Evolutionary conservation across 2,888 invertebrate genomes (phyloP).

Genomic region (Hydrotaea diabolus): DNA sequence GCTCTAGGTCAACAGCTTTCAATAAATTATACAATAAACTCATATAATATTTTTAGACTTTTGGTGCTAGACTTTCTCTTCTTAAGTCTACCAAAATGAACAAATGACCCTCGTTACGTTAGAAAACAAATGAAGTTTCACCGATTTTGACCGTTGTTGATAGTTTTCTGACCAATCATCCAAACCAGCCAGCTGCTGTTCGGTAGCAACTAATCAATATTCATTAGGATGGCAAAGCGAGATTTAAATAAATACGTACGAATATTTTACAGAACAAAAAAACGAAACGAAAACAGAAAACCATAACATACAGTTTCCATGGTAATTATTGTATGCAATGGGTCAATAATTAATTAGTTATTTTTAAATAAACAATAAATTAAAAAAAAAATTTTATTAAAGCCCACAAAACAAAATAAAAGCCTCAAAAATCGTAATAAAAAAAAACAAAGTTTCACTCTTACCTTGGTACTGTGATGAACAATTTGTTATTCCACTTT

Average conservation of each 20-base stretch:
- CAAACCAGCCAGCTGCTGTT: background rate
- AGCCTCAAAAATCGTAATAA: too few species aligned
- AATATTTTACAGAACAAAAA: constrained; percentile 3
- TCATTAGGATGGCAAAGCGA: constrained; percentile 27
- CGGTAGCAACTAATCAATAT: constrained; percentile 9
- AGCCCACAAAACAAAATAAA: too few species aligned
- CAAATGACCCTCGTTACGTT: background rate
- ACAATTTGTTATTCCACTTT: constrained; percentile 87
- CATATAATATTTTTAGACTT: background rate
- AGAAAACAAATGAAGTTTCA: background rate
- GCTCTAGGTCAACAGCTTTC: too few species aligned
- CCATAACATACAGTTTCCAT: constrained; percentile 12
- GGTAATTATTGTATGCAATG: constrained; percentile 1
- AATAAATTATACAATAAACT: too few species aligned
- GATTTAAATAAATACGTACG: constrained; percentile 37
- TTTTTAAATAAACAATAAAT: too few species aligned
- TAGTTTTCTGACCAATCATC: background rate
- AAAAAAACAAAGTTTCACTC: background rate
- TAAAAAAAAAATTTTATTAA: too few species aligned
- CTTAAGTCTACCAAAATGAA: background rate
- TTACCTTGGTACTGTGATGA: constrained; percentile 86
- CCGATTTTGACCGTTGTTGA: background rate
- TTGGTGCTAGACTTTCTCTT: background rate
- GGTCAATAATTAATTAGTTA: background rate
- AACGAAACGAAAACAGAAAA: constrained; percentile 26